Evolutionary conservation across 2,797 vertebrate species (phyloP).

Genomic region (Peromyscus eremicus): DNA sequence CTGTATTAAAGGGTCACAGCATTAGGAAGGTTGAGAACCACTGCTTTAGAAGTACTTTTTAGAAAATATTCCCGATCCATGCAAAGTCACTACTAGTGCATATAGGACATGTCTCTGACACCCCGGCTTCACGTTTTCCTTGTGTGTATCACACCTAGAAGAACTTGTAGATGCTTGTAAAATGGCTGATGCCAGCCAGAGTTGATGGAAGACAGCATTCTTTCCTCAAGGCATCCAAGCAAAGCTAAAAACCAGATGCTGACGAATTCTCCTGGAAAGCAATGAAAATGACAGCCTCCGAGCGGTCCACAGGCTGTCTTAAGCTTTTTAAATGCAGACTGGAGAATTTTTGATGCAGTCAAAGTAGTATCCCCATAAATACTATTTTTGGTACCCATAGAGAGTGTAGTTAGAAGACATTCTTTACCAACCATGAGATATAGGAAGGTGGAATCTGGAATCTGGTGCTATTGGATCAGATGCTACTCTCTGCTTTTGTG

Average conservation of each 20-base stretch:
- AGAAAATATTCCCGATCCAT: not conserved
- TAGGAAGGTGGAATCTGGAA: not conserved
- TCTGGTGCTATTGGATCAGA: not conserved
- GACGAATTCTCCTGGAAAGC: not conserved
- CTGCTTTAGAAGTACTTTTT: not conserved
- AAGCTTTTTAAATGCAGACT: conserved; percentile 4
- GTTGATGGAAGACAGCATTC: not conserved
- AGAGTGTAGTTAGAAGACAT: conserved; percentile 48
- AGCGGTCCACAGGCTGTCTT: not conserved
- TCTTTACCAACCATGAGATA: conserved; percentile 32
- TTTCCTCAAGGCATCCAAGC: not conserved
- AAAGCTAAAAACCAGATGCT: conserved; percentile 15
- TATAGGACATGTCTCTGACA: not conserved
- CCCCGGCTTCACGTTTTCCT: not conserved
- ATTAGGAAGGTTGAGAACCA: not conserved
- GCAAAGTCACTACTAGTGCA: not conserved
- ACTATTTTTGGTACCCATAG: not conserved
- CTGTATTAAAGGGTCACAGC: not conserved
- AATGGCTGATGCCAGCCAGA: not conserved
- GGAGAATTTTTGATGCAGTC: not conserved
- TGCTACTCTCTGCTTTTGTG: not conserved
- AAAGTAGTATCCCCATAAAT: not conserved
- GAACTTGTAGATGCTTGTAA: not conserved
- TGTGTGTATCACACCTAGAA: not conserved
- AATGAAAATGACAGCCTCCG: not conserved